A percentile compares a stretch with the other conserved stretches of the same genome.
phyloP scores from a whole-genome alignment of 2,113 vertebrate species.

The Phyllostomus discolor region DNA sequence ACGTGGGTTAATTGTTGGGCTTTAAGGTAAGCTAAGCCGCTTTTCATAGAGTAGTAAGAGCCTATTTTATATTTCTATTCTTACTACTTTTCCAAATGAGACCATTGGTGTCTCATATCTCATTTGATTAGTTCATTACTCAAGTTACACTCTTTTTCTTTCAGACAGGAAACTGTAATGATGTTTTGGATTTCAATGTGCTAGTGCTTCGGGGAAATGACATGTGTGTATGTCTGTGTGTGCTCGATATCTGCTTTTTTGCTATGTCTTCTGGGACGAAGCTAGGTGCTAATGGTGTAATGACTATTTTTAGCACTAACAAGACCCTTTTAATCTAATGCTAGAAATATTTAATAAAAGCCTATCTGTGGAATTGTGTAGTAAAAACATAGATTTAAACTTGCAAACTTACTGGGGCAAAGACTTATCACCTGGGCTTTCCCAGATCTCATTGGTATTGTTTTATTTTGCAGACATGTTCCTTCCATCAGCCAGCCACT shows the following conservation, averaged over 20 bases:
- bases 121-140: neutral
- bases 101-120: neutral
- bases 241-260: neutral
- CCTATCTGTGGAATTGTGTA: neutral
- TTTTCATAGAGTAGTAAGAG: neutral
- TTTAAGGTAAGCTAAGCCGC: neutral
- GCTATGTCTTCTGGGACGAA: neutral
- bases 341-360: neutral
- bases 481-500: neutral
- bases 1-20: neutral
- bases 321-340: neutral
- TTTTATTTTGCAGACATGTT: neutral
- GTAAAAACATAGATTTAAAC: neutral
- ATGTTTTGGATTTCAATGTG: neutral
- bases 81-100: neutral
- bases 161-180: neutral
- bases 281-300: neutral
- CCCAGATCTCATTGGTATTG: neutral
- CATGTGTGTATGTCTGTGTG: neutral
- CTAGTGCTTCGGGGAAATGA: neutral
- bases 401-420: neutral
- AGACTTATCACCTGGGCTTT: neutral
- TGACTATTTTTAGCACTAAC: neutral
- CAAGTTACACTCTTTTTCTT: neutral
- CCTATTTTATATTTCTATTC: neutral